phyloP scores from a whole-genome alignment of 1,140 invertebrate species.

The Tribolium madens region DNA sequence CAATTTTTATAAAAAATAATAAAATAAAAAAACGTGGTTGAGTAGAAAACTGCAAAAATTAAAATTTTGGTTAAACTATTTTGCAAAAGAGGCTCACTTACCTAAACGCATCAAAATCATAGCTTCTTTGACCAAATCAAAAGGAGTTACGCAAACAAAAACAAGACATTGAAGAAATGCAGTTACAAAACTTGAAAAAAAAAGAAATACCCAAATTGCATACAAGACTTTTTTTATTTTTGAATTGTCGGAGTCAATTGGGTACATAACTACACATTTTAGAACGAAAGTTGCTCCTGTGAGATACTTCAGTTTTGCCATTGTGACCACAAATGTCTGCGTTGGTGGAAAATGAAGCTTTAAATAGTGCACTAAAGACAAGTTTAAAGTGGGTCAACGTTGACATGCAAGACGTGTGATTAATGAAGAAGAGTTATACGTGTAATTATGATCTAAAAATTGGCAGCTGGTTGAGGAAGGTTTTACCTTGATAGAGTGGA shows the following conservation, averaged over 20 bases:
- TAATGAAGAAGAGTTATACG: background rate
- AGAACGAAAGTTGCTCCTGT: background rate
- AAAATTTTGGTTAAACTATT: no score
- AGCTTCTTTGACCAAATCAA: background rate
- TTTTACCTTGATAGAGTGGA: background rate
- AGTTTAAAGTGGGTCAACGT: background rate
- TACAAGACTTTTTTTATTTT: background rate
- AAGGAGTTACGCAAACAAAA: background rate
- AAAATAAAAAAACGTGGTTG: background rate
- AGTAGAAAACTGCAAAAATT: background rate
- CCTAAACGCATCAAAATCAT: background rate
- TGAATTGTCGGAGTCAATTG: background rate
- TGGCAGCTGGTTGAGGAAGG: background rate
- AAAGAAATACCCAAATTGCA: background rate
- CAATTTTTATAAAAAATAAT: conserved; percentile 1
- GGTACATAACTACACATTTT: background rate
- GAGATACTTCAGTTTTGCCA: background rate
- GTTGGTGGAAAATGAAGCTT: background rate
- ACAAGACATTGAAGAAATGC: background rate
- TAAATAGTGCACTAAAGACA: background rate
- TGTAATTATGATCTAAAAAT: background rate
- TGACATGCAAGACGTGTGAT: no score
- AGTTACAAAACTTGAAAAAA: background rate
- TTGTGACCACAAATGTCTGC: background rate
- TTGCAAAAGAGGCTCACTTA: background rate